These are phyloP conservation scores for Urechis unicinctus DNA, from an alignment of 2,888 invertebrate genomes.

Conservation along the genomic window DNA sequence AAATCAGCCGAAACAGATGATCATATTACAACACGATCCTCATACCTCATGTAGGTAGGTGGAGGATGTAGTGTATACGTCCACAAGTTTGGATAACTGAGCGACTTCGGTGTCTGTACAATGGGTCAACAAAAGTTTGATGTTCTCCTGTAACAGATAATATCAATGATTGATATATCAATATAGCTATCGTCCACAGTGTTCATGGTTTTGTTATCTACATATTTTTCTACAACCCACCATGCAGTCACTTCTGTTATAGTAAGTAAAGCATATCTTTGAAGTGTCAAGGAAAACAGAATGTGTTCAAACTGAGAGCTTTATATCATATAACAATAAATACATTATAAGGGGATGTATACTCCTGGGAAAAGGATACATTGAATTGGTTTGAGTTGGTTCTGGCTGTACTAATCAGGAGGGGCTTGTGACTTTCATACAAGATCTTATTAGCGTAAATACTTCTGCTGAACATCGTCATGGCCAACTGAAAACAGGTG, in stretches of 20 bases:
- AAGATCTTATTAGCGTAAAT: conserved; percentile 26
- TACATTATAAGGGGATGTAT: too few species aligned
- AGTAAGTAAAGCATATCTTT: conserved; percentile 31
- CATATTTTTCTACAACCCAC: conserved; percentile 27
- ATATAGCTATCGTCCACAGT: too few species aligned
- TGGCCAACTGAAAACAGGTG: conserved; percentile 26
- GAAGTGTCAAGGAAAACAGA: conserved; percentile 14
- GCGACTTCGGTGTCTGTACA: conserved; percentile 29
- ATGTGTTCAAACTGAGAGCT: too few species aligned
- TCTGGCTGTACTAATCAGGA: conserved; percentile 25
- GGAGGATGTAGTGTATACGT: conserved; percentile 26
- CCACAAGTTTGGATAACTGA: conserved; percentile 26
- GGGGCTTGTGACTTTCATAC: conserved; percentile 23
- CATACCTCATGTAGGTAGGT: conserved; percentile 26
- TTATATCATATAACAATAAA: background rate
- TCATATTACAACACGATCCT: background rate
- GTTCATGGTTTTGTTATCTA: too few species aligned
- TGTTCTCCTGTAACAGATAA: too few species aligned
- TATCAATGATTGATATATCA: too few species aligned
- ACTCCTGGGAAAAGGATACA: too few species aligned
- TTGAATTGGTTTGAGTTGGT: conserved; percentile 22
- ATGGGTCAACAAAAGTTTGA: conserved; percentile 18
- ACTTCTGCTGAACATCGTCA: conserved; percentile 27
- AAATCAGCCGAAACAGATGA: too few species aligned
- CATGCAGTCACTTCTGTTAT: conserved; percentile 28